Conservation (phyloP, 2,888 invertebrate species). For the Leptopilina myrica region DNA sequence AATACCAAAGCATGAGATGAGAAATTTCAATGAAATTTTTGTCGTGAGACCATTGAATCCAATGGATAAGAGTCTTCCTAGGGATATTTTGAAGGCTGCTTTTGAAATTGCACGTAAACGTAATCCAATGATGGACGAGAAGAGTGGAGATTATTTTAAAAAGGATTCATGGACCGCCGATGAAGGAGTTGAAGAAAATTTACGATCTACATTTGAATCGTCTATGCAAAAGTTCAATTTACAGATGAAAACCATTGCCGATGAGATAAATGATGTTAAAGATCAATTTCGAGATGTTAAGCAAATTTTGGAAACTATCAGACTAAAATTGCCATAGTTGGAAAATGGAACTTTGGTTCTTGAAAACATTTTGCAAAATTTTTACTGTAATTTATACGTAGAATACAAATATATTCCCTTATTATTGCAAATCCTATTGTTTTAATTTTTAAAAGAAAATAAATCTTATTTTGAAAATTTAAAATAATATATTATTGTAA, state of each 20-base stretch:
- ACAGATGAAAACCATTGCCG: constrained; percentile 65
- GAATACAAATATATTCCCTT: too few species aligned
- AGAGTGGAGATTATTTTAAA: constrained; percentile 60
- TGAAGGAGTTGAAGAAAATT: constrained; percentile 59
- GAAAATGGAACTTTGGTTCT: not conserved
- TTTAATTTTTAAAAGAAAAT: too few species aligned
- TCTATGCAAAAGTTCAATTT: constrained; percentile 63
- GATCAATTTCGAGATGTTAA: constrained; percentile 68
- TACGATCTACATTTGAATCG: constrained; percentile 56
- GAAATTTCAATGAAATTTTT: constrained; percentile 74
- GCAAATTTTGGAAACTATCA: constrained; percentile 64
- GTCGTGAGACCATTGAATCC: constrained; percentile 77
- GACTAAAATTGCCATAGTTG: constrained; percentile 52
- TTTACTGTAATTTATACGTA: not conserved
- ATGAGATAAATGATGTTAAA: constrained; percentile 66
- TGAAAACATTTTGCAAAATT: not conserved
- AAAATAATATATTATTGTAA: too few species aligned
- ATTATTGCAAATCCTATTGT: too few species aligned
- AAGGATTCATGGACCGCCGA: constrained; percentile 63
- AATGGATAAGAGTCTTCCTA: constrained; percentile 76
- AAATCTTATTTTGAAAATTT: not conserved
- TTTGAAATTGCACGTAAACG: constrained; percentile 76
- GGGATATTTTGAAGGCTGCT: constrained; percentile 75
- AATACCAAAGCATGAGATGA: constrained; percentile 74
- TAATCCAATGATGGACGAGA: constrained; percentile 60